A percentile compares a stretch with the other conserved stretches of the same genome.
phyloP scores from a whole-genome alignment of 2,888 invertebrate genomes.

The Monochamus alternatus region DNA sequence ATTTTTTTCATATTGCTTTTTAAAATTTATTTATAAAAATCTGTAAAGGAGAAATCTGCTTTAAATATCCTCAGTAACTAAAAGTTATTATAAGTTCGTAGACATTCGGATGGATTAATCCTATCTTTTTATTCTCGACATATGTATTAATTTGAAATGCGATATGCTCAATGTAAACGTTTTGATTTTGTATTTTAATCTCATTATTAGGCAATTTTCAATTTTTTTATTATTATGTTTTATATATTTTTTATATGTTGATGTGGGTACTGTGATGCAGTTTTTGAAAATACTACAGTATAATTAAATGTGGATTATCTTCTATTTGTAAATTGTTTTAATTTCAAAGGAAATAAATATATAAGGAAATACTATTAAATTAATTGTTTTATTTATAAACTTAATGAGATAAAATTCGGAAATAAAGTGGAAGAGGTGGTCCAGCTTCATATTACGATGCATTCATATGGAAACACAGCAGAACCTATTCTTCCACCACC shows the following conservation, averaged over 20 bases:
- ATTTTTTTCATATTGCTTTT: too few species aligned
- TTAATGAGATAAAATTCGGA: conserved; percentile 5
- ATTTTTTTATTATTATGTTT: conserved; percentile 44
- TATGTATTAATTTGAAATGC: too few species aligned
- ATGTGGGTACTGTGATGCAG: conserved; percentile 71
- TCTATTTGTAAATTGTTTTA: conserved; percentile 71
- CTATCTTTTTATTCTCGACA: too few species aligned
- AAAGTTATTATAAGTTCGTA: too few species aligned
- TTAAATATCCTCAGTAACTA: too few species aligned
- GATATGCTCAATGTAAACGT: too few species aligned
- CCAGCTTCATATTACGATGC: conserved; percentile 77
- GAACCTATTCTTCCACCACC: conserved; percentile 68
- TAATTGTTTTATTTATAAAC: conserved; percentile 50
- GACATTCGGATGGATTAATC: too few species aligned
- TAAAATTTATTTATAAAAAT: too few species aligned
- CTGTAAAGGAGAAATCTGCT: too few species aligned
- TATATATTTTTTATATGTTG: conserved; percentile 55
- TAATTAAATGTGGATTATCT: conserved; percentile 69
- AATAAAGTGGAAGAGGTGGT: neutral
- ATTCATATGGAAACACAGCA: conserved; percentile 78
- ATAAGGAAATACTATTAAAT: conserved; percentile 61
- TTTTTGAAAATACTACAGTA: conserved; percentile 65
- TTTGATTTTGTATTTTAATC: conserved; percentile 33
- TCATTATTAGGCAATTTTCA: conserved; percentile 30
- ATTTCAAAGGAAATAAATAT: conserved; percentile 69